These are phyloP conservation scores for Onychostoma macrolepis DNA, from an alignment of 2,113 vertebrate genomes.

Conservation along the genomic window DNA sequence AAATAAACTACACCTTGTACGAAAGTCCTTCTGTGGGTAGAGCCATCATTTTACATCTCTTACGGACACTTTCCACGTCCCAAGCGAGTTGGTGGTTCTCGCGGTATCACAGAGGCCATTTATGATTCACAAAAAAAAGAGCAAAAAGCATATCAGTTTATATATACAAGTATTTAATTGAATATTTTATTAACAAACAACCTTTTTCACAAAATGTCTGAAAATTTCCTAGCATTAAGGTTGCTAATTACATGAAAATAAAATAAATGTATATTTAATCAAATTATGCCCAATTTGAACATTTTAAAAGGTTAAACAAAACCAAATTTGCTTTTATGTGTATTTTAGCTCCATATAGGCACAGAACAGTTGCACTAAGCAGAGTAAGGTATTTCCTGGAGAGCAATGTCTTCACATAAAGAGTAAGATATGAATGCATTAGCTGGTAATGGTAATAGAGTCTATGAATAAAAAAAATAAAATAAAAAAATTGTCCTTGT, in stretches of 20 bases:
- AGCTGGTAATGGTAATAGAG: not conserved
- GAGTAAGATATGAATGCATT: slow-evolving; percentile 2
- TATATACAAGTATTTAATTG: not conserved
- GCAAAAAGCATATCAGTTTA: not conserved
- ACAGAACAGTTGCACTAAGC: not conserved
- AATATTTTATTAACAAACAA: not conserved
- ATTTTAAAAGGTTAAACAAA: too few species aligned
- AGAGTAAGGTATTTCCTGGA: not conserved
- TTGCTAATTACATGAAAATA: not conserved
- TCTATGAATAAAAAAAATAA: slow-evolving; percentile 22
- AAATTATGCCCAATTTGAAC: too few species aligned
- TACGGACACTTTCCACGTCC: too few species aligned
- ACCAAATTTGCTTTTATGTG: too few species aligned
- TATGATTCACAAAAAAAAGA: not conserved
- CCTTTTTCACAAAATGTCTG: not conserved
- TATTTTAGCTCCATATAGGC: not conserved
- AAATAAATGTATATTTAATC: not conserved
- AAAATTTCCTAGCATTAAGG: not conserved
- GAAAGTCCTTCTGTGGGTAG: too few species aligned
- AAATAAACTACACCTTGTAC: too few species aligned
- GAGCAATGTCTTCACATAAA: not conserved
- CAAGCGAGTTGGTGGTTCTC: too few species aligned
- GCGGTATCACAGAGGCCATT: too few species aligned
- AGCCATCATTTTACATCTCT: too few species aligned
- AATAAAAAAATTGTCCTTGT: slow-evolving; percentile 14